phyloP scores from a whole-genome alignment of 2,797 vertebrate genomes.

The Poecilia gillii region DNA sequence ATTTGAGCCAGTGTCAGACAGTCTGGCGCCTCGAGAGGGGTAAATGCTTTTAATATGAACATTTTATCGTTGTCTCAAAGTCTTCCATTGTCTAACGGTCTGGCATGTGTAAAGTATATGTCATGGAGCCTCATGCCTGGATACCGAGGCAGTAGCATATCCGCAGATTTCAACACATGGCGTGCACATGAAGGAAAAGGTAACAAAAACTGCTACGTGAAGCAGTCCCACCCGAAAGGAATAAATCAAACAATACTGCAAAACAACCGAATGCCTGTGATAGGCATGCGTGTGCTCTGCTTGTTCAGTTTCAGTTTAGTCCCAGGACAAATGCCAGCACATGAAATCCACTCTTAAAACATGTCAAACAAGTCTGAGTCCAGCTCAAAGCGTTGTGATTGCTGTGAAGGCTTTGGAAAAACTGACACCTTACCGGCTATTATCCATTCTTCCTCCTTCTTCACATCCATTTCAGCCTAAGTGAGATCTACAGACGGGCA shows the following conservation, averaged over 20 bases:
- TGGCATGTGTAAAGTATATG: slow-evolving; percentile 80
- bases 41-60: slow-evolving; percentile 86
- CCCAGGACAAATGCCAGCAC: slow-evolving; percentile 49
- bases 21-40: slow-evolving; percentile 83
- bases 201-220: slow-evolving; percentile 53
- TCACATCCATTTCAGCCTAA: slow-evolving; percentile 30
- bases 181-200: slow-evolving; percentile 61
- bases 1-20: slow-evolving; percentile 86
- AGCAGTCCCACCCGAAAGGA: slow-evolving; percentile 60
- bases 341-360: slow-evolving; percentile 57
- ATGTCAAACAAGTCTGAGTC: slow-evolving; percentile 55
- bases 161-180: slow-evolving; percentile 64
- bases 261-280: slow-evolving; percentile 50
- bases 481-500: slow-evolving; percentile 9
- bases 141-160: slow-evolving; percentile 53
- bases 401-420: slow-evolving; percentile 33
- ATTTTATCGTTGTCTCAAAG: slow-evolving; percentile 83
- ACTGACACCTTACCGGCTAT: slow-evolving; percentile 40
- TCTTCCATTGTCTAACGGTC: slow-evolving; percentile 79
- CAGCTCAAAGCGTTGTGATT: slow-evolving; percentile 45
- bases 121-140: slow-evolving; percentile 65
- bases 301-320: slow-evolving; percentile 55
- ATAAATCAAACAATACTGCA: slow-evolving; percentile 48
- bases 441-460: slow-evolving; percentile 32
- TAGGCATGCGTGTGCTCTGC: slow-evolving; percentile 60